phyloP scores from a whole-genome alignment of 2,888 invertebrate species.

The Dyspetes luteomarginatus region DNA sequence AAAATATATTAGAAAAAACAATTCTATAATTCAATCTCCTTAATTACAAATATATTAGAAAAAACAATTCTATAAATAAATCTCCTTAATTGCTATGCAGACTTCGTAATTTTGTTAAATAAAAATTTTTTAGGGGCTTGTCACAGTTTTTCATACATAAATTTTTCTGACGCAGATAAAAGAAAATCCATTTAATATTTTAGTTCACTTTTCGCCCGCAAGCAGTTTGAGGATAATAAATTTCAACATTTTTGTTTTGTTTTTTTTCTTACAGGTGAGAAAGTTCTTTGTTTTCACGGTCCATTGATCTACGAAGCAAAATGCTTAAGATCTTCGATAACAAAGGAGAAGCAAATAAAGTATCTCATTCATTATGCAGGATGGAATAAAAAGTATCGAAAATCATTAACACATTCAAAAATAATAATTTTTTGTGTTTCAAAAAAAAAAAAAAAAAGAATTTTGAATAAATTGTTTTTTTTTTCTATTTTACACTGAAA shows the following conservation, averaged over 20 bases:
- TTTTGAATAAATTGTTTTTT: constrained; percentile 1
- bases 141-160: no score
- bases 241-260: no score
- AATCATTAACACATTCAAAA: not conserved
- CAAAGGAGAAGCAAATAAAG: constrained; percentile 93
- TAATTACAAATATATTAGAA: not conserved
- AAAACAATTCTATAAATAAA: not conserved
- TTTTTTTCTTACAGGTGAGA: constrained; percentile 89
- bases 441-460: not conserved
- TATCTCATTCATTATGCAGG: constrained; percentile 98
- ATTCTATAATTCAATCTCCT: not conserved
- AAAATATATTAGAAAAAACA: constrained; percentile 32
- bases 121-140: no score
- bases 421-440: not conserved
- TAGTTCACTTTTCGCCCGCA: no score
- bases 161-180: no score
- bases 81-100: no score
- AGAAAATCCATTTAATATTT: not conserved
- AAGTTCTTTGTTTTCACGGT: constrained; percentile 97
- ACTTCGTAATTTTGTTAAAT: no score
- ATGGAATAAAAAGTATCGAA: constrained; percentile 98
- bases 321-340: constrained; percentile 92
- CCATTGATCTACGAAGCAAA: constrained; percentile 98
- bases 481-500: not conserved
- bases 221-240: no score